Conservation (phyloP, 2,797 vertebrate species). For the Todus mexicanus region DNA sequence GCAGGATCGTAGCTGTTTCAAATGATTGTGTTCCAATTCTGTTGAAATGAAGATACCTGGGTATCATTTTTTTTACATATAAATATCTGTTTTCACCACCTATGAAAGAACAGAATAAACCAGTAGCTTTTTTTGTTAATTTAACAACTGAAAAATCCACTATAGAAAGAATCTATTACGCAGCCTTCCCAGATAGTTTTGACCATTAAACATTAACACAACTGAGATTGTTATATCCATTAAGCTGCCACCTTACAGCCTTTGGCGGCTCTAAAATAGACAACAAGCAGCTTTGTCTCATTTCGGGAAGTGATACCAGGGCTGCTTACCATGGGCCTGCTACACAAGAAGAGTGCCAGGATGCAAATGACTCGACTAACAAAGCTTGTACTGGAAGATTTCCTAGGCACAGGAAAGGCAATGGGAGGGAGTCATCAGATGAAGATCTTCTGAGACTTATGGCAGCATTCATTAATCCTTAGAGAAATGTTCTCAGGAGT, state of each 20-base stretch:
- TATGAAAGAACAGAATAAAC: conserved; percentile 58
- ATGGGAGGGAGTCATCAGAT: neutral
- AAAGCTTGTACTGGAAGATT: neutral
- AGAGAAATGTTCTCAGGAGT: neutral
- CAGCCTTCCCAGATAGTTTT: neutral
- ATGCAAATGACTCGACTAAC: neutral
- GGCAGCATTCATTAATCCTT: neutral
- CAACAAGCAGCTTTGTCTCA: neutral
- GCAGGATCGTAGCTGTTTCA: neutral
- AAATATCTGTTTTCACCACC: conserved; percentile 23
- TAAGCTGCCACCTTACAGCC: neutral
- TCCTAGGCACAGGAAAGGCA: neutral
- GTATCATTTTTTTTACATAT: conserved; percentile 31
- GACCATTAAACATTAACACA: conserved; percentile 15
- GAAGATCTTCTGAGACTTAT: neutral
- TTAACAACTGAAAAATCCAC: conserved; percentile 21
- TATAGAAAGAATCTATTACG: neutral
- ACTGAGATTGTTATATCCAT: neutral
- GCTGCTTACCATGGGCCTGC: neutral
- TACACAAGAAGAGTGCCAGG: neutral
- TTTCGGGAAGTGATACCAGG: neutral
- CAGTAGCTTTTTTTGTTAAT: neutral
- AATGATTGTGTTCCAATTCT: conserved; percentile 40
- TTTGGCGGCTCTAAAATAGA: neutral
- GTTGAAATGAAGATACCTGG: conserved; percentile 21